These are phyloP conservation scores for Chiloscyllium plagiosum DNA, from an alignment of 2,113 vertebrate species.

Conservation along the genomic window DNA sequence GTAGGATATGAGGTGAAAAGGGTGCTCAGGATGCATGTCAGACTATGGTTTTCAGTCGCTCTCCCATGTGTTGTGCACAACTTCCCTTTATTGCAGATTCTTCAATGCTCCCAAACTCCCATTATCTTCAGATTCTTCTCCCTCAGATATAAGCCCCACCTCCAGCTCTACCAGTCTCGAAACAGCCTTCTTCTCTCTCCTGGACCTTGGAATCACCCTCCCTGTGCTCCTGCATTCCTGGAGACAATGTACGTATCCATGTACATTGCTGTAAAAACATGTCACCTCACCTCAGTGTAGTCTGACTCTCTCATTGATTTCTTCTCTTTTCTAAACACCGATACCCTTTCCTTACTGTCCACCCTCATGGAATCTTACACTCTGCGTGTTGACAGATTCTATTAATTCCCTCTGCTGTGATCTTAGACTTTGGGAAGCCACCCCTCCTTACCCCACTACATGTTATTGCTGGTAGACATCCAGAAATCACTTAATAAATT, in stretches of 20 bases:
- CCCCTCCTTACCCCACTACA: neutral
- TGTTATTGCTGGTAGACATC: neutral
- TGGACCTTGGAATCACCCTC: neutral
- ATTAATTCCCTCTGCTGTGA: neutral
- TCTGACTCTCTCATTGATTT: neutral
- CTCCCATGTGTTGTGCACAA: neutral
- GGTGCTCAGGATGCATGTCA: neutral
- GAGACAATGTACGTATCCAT: neutral
- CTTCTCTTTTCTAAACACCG: neutral
- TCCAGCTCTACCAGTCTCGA: neutral
- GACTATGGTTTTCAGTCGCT: neutral
- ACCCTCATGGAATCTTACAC: neutral
- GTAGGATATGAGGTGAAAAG: too few relatives aligned
- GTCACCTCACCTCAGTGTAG: neutral
- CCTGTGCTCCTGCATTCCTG: neutral
- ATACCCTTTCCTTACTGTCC: neutral
- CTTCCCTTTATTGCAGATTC: neutral
- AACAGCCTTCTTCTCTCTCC: neutral
- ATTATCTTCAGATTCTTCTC: neutral
- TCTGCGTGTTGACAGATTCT: neutral
- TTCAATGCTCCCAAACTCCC: neutral
- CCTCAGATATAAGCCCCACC: neutral
- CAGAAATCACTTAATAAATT: neutral
- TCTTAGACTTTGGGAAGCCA: too few relatives aligned
- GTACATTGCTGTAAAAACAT: neutral